Evolutionary conservation across 2,113 vertebrate species (phyloP).

Genomic region (Epinephelus fuscoguttatus): DNA sequence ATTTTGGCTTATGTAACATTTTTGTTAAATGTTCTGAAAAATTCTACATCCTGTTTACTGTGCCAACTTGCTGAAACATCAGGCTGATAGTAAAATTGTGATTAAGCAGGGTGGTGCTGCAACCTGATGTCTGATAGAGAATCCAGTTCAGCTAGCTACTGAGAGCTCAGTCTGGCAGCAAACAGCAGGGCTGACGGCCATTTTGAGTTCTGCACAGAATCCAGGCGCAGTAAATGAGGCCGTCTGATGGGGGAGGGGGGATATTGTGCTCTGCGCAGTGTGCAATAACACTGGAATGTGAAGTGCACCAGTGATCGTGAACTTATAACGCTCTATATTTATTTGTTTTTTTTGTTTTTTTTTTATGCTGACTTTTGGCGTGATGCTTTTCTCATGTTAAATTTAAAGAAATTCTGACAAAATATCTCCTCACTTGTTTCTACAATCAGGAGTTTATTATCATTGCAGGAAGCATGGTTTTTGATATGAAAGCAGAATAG

Average conservation of each 20-base stretch:
- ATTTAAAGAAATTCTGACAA: neutral
- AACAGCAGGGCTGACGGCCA: slow-evolving; percentile 75
- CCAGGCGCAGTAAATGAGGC: slow-evolving; percentile 68
- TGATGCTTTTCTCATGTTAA: neutral
- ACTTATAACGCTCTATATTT: slow-evolving; percentile 17
- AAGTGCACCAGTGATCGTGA: slow-evolving; percentile 40
- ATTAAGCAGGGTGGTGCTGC: slow-evolving; percentile 28
- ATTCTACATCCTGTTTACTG: neutral
- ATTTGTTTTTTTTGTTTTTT: slow-evolving; percentile 1
- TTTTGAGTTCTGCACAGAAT: slow-evolving; percentile 78
- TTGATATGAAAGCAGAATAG: slow-evolving; percentile 27
- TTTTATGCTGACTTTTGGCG: neutral
- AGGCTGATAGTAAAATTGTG: slow-evolving; percentile 13
- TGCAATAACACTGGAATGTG: slow-evolving; percentile 76
- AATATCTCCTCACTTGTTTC: neutral
- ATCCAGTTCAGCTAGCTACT: slow-evolving; percentile 70
- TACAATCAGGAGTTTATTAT: neutral
- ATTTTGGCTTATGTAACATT: neutral
- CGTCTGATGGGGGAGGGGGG: slow-evolving; percentile 58
- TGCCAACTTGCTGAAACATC: slow-evolving; percentile 13
- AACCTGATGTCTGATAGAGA: slow-evolving; percentile 47
- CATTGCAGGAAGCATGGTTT: slow-evolving; percentile 21
- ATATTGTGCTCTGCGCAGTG: slow-evolving; percentile 55
- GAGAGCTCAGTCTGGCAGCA: slow-evolving; percentile 58
- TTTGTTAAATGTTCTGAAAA: neutral